phyloP scores from a whole-genome alignment of 2,888 invertebrate species.

The Euspilapteryx auroguttella region DNA sequence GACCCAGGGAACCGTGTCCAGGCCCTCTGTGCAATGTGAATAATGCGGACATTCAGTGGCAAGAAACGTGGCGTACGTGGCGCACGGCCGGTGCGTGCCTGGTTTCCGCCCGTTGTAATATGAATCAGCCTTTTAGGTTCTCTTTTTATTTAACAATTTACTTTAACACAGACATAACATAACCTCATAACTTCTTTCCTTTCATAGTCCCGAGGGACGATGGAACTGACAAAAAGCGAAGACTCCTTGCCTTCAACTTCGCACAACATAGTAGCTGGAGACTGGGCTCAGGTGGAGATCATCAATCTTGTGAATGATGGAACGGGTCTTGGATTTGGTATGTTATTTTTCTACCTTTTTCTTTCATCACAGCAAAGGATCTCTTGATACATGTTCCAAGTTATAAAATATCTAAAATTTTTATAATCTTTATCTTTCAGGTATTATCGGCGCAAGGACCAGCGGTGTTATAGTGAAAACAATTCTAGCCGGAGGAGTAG shows the following conservation, averaged over 20 bases:
- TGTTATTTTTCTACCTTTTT: slow-evolving; percentile 7
- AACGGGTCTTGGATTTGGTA: slow-evolving; percentile 94
- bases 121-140: too few species aligned
- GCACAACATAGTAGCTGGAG: slow-evolving; percentile 68
- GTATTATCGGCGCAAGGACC: slow-evolving; percentile 95
- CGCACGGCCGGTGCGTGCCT: too few species aligned
- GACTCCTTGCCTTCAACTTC: slow-evolving; percentile 40
- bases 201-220: slow-evolving; percentile 64
- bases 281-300: slow-evolving; percentile 97
- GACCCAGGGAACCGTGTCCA: too few species aligned
- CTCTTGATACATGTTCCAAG: too few species aligned
- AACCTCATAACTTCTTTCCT: too few species aligned
- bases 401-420: too few species aligned
- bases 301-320: slow-evolving; percentile 98
- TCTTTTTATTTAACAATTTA: too few species aligned
- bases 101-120: too few species aligned
- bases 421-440: slow-evolving; percentile 19
- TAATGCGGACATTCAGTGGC: too few species aligned
- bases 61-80: too few species aligned
- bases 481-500: slow-evolving; percentile 95
- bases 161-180: too few species aligned
- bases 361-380: neutral
- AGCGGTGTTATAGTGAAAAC: slow-evolving; percentile 99
- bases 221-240: slow-evolving; percentile 65
- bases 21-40: too few species aligned